Evolutionary conservation across 2,113 vertebrate species (phyloP).

Genomic region (Morphnarchus princeps): DNA sequence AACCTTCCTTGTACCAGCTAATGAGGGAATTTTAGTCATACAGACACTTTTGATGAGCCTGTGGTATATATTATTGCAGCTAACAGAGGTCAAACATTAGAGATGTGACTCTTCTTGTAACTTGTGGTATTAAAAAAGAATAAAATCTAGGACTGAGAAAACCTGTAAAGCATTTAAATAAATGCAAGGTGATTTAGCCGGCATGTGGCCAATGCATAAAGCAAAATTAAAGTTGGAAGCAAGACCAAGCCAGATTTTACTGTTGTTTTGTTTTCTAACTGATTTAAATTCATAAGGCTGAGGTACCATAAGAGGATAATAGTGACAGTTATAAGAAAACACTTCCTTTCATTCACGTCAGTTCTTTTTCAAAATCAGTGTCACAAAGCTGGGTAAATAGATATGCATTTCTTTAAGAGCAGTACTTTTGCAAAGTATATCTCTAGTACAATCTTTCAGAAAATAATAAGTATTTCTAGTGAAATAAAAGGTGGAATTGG

Average conservation of each 20-base stretch:
- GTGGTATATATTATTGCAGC: background rate
- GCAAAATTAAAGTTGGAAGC: background rate
- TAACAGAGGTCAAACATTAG: conserved; percentile 2
- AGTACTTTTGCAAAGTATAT: conserved; percentile 22
- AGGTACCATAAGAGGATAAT: background rate
- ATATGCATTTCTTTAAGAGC: background rate
- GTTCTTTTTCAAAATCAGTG: conserved; percentile 3
- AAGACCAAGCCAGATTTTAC: background rate
- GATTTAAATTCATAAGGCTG: conserved; percentile 11
- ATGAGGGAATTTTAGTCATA: conserved; percentile 17
- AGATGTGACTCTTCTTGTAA: background rate
- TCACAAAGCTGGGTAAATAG: background rate
- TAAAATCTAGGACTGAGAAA: background rate
- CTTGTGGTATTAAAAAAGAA: background rate
- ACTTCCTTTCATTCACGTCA: background rate
- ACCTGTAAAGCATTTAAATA: conserved; percentile 6
- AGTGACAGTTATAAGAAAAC: conserved; percentile 2
- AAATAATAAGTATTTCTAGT: conserved; percentile 32
- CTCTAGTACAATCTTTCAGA: conserved; percentile 19
- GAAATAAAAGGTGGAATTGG: conserved; percentile 17
- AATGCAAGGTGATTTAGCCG: background rate
- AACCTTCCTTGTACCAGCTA: background rate
- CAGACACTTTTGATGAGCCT: background rate
- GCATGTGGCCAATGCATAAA: background rate
- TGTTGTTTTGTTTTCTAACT: background rate